Evolutionary conservation across 53 echinoderm and acorn worm genomes (phyloP).

Genomic region (Holothuria scabra): DNA sequence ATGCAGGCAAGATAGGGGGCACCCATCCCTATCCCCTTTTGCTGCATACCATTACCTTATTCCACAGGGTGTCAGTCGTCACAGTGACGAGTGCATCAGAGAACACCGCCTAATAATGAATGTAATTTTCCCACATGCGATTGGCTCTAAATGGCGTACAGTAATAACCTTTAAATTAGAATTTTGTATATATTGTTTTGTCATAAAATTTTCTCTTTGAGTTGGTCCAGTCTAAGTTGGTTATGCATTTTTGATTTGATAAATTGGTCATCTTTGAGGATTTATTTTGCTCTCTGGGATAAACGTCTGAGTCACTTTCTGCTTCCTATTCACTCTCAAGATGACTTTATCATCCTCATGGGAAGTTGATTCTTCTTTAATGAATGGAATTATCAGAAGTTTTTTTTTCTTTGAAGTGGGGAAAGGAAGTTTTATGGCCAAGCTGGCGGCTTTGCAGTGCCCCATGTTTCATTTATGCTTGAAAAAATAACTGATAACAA

Average conservation of each 20-base stretch:
- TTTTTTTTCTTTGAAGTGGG: background rate
- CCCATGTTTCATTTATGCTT: background rate
- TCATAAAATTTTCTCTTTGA: too few relatives aligned
- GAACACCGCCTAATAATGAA: too few relatives aligned
- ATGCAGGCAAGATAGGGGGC: too few relatives aligned
- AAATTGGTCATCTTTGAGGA: conserved; percentile 22
- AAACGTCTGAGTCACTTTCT: conserved; percentile 29
- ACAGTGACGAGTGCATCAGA: too few relatives aligned
- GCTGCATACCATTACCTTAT: too few relatives aligned
- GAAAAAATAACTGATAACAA: conserved; percentile 7
- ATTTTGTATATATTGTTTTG: too few relatives aligned
- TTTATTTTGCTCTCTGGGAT: conserved; percentile 24
- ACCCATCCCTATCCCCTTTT: too few relatives aligned
- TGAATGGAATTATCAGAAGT: background rate
- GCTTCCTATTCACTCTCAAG: background rate
- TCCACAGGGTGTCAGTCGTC: too few relatives aligned
- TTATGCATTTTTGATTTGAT: conserved; percentile 45
- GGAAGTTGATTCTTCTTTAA: conserved; percentile 15
- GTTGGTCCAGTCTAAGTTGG: background rate
- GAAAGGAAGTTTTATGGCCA: conserved; percentile 8
- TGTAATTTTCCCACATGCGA: too few relatives aligned
- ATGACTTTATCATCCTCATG: conserved; percentile 10
- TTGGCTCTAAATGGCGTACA: too few relatives aligned
- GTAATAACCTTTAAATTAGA: too few relatives aligned
- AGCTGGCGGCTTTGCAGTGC: background rate